Conservation (phyloP, 2,113 vertebrate species). For the Xenus cinereus region DNA sequence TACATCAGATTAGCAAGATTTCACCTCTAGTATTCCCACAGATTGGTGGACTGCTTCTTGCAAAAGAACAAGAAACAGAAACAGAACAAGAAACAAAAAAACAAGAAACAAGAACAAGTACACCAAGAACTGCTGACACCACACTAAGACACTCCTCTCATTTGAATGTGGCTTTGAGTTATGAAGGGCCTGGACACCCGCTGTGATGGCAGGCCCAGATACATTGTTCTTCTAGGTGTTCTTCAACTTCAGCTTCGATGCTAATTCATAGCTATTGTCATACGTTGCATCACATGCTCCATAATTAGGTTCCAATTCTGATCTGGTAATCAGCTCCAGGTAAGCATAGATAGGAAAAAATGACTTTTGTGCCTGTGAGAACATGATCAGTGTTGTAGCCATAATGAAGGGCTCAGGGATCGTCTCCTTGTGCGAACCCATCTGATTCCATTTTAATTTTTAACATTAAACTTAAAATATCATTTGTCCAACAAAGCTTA, state of each 20-base stretch:
- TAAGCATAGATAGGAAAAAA: background rate
- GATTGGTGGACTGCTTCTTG: background rate
- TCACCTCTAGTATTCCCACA: background rate
- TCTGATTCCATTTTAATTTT: background rate
- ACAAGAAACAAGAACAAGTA: background rate
- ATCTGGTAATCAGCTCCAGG: background rate
- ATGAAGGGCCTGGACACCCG: accelerated
- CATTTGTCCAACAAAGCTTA: background rate
- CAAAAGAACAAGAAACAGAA: background rate
- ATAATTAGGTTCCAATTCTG: background rate
- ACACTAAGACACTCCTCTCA: background rate
- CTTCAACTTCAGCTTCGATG: background rate
- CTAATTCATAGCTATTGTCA: background rate
- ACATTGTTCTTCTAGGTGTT: background rate
- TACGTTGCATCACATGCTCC: background rate
- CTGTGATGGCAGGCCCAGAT: background rate
- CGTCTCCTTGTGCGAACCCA: background rate
- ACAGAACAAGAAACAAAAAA: background rate
- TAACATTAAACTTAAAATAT: background rate
- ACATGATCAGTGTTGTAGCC: background rate
- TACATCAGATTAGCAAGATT: background rate
- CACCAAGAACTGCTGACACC: background rate
- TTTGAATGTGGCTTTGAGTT: background rate
- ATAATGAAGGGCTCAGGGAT: background rate
- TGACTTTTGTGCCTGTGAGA: background rate